Conservation (phyloP, 2,113 vertebrate genomes). For the Clarias magur region DNA sequence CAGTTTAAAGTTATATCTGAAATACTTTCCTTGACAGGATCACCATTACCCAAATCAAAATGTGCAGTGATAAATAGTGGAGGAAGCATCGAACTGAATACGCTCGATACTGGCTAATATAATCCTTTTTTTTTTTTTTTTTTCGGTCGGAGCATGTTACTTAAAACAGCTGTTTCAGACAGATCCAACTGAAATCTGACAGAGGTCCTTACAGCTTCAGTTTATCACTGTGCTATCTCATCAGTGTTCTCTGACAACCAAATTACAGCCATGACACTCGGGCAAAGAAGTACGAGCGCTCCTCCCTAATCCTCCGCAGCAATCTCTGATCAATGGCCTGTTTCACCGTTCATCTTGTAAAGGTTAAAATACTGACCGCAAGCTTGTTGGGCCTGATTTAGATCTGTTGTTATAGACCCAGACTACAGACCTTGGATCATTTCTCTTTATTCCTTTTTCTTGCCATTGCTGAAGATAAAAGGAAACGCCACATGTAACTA, state of each 20-base stretch:
- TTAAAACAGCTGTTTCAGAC: neutral
- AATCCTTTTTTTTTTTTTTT: neutral
- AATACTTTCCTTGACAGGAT: neutral
- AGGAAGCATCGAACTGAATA: neutral
- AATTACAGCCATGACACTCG: slow-evolving; percentile 62
- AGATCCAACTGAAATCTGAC: slow-evolving; percentile 63
- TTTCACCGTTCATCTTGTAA: slow-evolving; percentile 28
- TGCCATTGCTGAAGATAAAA: neutral
- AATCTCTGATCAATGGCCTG: slow-evolving; percentile 21
- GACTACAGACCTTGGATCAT: slow-evolving; percentile 40
- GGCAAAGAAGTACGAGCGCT: slow-evolving; percentile 25
- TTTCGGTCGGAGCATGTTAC: neutral
- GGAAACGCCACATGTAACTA: neutral
- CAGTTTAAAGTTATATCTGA: neutral
- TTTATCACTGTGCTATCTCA: slow-evolving; percentile 79
- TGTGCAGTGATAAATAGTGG: neutral
- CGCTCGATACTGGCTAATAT: neutral
- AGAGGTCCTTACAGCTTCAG: slow-evolving; percentile 75
- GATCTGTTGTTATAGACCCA: slow-evolving; percentile 25
- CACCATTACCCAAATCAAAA: neutral
- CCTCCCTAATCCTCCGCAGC: slow-evolving; percentile 4
- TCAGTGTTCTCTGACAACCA: slow-evolving; percentile 77
- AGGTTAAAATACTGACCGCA: slow-evolving; percentile 37
- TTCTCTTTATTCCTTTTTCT: slow-evolving; percentile 42
- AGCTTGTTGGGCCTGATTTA: slow-evolving; percentile 47